phyloP scores from a whole-genome alignment of 1,140 invertebrate species.

The Catajapyx aquilonaris region DNA sequence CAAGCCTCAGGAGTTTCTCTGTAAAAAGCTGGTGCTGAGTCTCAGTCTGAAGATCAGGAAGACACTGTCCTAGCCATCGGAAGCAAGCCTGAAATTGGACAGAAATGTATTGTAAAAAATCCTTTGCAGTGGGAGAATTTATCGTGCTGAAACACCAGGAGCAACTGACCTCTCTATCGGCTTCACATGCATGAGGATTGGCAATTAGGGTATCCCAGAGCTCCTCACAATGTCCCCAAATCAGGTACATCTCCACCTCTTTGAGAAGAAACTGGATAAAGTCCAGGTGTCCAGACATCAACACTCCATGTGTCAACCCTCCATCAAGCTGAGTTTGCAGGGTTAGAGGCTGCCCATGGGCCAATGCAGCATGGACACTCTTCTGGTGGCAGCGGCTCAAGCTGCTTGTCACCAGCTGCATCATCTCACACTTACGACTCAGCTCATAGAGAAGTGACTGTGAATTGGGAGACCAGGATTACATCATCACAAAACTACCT shows the following conservation, averaged over 20 bases:
- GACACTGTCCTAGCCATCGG: too few species aligned
- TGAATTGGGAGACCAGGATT: too few species aligned
- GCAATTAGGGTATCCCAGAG: slow-evolving; percentile 27
- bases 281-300: slow-evolving; percentile 23
- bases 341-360: slow-evolving; percentile 16
- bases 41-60: too few species aligned
- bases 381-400: slow-evolving; percentile 25
- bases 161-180: slow-evolving; percentile 25
- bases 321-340: slow-evolving; percentile 23
- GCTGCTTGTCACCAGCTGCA: slow-evolving; percentile 25
- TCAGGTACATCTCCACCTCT: slow-evolving; percentile 27
- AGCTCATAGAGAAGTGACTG: slow-evolving; percentile 17
- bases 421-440: slow-evolving; percentile 26
- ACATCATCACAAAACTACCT: too few species aligned
- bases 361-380: slow-evolving; percentile 15
- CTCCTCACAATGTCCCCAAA: slow-evolving; percentile 25
- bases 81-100: too few species aligned
- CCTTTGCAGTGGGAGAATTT: too few species aligned
- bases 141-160: too few species aligned
- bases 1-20: too few species aligned
- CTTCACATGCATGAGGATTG: slow-evolving; percentile 22
- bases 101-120: too few species aligned
- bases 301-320: slow-evolving; percentile 24
- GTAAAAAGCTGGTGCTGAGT: too few species aligned
- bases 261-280: slow-evolving; percentile 28